phyloP scores from a whole-genome alignment of 1,140 invertebrate species.

The Ceratoteleas bidentatus region DNA sequence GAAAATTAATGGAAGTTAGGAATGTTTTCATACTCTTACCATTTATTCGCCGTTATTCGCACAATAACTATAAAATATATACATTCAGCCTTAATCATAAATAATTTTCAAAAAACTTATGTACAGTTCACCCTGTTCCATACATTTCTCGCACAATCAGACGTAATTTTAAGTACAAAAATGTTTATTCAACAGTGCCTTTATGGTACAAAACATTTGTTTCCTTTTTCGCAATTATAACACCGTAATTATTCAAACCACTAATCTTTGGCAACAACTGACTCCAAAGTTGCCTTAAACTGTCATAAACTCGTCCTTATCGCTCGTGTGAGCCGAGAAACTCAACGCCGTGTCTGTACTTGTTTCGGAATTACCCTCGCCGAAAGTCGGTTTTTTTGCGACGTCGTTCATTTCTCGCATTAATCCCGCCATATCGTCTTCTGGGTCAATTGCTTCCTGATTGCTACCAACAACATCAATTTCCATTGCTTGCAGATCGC shows the following conservation, averaged over 20 bases:
- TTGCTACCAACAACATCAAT: conserved; percentile 73
- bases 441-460: conserved; percentile 77
- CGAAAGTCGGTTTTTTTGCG: conserved; percentile 72
- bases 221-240: no score
- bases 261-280: conserved; percentile 14
- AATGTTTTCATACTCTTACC: no score
- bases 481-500: conserved; percentile 71
- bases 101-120: background rate
- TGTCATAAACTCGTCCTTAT: conserved; percentile 73
- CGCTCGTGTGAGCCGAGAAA: conserved; percentile 77
- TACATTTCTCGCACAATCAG: background rate
- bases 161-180: conserved; percentile 3
- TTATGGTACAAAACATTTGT: background rate
- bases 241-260: background rate
- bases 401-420: conserved; percentile 81
- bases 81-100: background rate
- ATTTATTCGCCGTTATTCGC: no score
- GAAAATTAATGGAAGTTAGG: no score
- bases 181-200: conserved; percentile 1
- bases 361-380: conserved; percentile 78
- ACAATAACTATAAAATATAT: background rate
- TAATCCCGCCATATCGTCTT: conserved; percentile 79
- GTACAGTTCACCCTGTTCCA: background rate
- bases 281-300: conserved; percentile 6
- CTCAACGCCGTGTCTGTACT: conserved; percentile 80